Percentiles rank a stretch among this genome's conserved stretches.
Conservation (phyloP, 1,140 invertebrate genomes). For the Eulimnadia texana region DNA sequence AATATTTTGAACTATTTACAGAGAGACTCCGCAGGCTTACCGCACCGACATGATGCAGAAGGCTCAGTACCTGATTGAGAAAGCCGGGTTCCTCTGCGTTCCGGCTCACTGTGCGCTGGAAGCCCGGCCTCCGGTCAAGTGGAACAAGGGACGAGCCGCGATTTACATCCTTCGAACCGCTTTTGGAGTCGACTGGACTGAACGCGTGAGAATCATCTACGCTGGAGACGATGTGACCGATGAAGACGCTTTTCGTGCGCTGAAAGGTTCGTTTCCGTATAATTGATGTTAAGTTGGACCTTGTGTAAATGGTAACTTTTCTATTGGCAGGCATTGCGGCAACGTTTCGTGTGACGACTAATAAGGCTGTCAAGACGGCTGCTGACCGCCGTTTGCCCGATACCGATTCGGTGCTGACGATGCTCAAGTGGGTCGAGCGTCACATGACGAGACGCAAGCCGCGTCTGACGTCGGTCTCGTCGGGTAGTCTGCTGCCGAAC, state of each 20-base stretch:
- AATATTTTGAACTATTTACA: background rate
- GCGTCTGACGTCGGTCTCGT: background rate
- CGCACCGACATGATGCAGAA: constrained; percentile 46
- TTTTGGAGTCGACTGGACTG: constrained; percentile 80
- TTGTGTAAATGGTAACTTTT: background rate
- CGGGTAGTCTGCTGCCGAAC: background rate
- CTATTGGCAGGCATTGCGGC: constrained; percentile 49
- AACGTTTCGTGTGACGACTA: constrained; percentile 72
- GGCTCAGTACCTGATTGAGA: constrained; percentile 53
- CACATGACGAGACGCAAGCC: constrained; percentile 45
- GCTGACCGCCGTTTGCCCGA: constrained; percentile 69
- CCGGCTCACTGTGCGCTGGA: constrained; percentile 69
- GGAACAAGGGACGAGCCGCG: constrained; percentile 79
- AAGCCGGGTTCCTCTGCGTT: constrained; percentile 54
- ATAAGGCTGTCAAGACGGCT: constrained; percentile 66
- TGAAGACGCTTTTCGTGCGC: constrained; percentile 78
- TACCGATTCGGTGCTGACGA: constrained; percentile 70
- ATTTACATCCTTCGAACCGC: constrained; percentile 78
- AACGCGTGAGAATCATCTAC: constrained; percentile 76
- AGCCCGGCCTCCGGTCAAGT: constrained; percentile 72
- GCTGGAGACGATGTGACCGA: constrained; percentile 79
- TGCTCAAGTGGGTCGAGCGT: constrained; percentile 77
- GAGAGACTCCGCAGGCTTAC: constrained; percentile 16
- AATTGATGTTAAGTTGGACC: background rate
- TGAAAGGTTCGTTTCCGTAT: constrained; percentile 21